phyloP scores from a whole-genome alignment of 2,797 vertebrate genomes.

The Synaphobranchus kaupii region DNA sequence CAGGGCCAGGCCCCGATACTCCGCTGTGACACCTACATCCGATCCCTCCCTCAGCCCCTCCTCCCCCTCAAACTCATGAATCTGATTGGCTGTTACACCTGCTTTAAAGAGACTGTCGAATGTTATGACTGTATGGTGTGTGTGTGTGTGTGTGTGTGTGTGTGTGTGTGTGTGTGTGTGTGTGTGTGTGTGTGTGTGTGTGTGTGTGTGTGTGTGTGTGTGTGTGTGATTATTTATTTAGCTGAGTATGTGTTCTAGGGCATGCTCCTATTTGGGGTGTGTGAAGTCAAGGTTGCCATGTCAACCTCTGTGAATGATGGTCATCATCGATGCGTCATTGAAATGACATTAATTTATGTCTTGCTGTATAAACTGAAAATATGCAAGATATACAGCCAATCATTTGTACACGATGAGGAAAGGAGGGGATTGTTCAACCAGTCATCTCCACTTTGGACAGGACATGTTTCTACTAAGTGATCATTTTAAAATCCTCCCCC shows the following conservation, averaged over 20 bases:
- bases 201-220: background rate
- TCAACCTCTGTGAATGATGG: background rate
- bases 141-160: background rate
- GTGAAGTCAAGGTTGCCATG: background rate
- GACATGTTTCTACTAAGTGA: too few relatives aligned
- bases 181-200: background rate
- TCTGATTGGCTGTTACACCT: background rate
- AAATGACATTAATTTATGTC: background rate
- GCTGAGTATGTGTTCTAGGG: background rate
- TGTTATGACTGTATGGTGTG: background rate
- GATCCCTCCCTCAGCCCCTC: slow-evolving; percentile 23
- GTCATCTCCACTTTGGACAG: too few relatives aligned
- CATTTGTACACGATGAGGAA: too few relatives aligned
- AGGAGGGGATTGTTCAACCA: too few relatives aligned
- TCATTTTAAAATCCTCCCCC: too few relatives aligned
- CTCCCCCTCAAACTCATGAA: slow-evolving; percentile 25
- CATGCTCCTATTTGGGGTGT: background rate
- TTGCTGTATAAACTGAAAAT: background rate
- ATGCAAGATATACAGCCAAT: background rate
- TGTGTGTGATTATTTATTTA: background rate
- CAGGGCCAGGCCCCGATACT: slow-evolving; percentile 49
- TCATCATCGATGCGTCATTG: background rate
- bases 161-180: background rate
- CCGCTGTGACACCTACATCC: slow-evolving; percentile 26
- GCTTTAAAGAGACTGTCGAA: background rate